Conservation (phyloP, 2,888 invertebrate species). For the Odiellus spinosus region DNA sequence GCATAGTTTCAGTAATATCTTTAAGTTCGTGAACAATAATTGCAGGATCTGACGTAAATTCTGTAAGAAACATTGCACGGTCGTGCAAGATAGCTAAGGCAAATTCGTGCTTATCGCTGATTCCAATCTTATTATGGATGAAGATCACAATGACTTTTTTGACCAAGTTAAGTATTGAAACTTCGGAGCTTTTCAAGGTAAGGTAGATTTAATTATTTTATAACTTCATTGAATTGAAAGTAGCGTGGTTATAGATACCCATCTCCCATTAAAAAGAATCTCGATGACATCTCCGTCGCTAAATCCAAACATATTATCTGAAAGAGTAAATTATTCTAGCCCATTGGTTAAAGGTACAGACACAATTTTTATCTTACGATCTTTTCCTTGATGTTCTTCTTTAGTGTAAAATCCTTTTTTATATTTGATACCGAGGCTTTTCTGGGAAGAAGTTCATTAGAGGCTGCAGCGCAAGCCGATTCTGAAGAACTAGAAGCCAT, state of each 20-base stretch:
- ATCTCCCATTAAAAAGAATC: slow-evolving; percentile 39
- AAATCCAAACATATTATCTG: slow-evolving; percentile 29
- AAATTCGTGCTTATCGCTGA: slow-evolving; percentile 45
- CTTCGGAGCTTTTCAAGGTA: slow-evolving; percentile 28
- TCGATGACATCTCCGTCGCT: slow-evolving; percentile 40
- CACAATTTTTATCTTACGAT: no score
- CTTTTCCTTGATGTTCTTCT: no score
- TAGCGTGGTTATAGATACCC: slow-evolving; percentile 24
- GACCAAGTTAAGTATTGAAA: slow-evolving; percentile 43
- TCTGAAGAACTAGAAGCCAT: no score
- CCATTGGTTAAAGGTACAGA: no score
- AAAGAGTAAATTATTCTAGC: no score
- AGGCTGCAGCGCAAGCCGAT: no score
- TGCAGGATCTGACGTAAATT: slow-evolving; percentile 45
- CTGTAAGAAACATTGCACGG: slow-evolving; percentile 34
- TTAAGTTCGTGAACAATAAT: slow-evolving; percentile 42
- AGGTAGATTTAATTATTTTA: no score
- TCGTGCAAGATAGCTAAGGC: slow-evolving; percentile 43
- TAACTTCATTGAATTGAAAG: no score
- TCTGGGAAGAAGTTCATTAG: no score
- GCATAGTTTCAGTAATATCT: slow-evolving; percentile 29
- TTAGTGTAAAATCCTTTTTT: no score
- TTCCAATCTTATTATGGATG: slow-evolving; percentile 42
- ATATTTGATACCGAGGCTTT: no score
- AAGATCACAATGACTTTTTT: slow-evolving; percentile 46